Evolutionary conservation across 2,888 invertebrate genomes (phyloP), one percentile per base, ranked within the genome.

Genomic region (Anthrax anthrax): DNA sequence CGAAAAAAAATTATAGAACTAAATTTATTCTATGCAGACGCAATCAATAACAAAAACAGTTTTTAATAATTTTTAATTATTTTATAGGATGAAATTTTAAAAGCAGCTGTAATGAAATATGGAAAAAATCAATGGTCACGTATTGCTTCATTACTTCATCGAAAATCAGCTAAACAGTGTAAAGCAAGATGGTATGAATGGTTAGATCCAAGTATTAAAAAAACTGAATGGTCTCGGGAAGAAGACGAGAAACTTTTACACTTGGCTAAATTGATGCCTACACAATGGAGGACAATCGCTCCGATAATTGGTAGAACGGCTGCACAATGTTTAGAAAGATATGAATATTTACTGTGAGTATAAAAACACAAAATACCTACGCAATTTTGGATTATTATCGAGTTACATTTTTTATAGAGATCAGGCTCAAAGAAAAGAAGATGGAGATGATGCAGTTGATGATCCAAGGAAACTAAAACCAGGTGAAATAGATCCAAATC

Each of bases 41-140:
- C 6, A 29, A 9, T 9, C 12, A 29, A 29, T 9, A 29, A 29
- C 12, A 9, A 34, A 34, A 34, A 34, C 5, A 8, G 34, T 16
- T 16, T n/a, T 16, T 42, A n/a, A 27, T 39, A 29, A 29, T 9
- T 37, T 16, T 17, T 18, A 45, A 36, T 36, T 36, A 48, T 43
- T 13, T 51, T 47, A 48, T 45, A 96, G 96, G 98, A 99, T 95
- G 98, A 99, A 76, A 97, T 98, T 62, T 80, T 99, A 50, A 98
- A 98, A 76, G 98, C 98, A 49, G 98, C 98, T 66, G 98, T 98
- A 49, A 98, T 98, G 98, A 98, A 98, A 84, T 98, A 99, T 86
- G 98, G 98, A 57, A 98, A 98, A 77, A 99, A 98, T 66, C 97
- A 98, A 65, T 98, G 98, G 98, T 94, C 95, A 46, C 85, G 98